Base-by-base conservation (phyloP, 2,888 invertebrate species). In the Hetaerina titia region DNA sequence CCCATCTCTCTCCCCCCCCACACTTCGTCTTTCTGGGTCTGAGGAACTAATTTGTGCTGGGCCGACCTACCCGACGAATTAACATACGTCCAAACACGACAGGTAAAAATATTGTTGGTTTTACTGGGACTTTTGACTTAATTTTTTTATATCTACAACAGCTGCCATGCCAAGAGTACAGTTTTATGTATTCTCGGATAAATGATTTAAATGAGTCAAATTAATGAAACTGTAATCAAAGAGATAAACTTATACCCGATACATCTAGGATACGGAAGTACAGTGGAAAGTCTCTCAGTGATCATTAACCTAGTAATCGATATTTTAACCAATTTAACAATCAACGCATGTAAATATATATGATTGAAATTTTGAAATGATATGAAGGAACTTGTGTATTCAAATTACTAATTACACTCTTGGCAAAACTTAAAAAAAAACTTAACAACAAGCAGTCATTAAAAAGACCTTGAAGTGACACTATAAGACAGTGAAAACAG, bases 61-160 rank as follows among this genome's bases (percentile, higher is more conserved):
- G 13, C 81, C 81, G 81, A 81, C 81, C 81, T 81, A 81, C 81
- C 81, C 81, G 81, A 81, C 81, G 81, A 81, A 81, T 81, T 31
- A 81, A 81, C 81, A 81, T 81, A 31, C n/a, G 25, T 31, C 31
- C 81, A 31, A 81, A 81, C 81, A 81, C 81, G 81, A 81, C 81
- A 81, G 15, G 81, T 31, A 81, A 81, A 81, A 81, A 81, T 81
- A 31, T 31, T 81, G 81, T 31, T 81, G 81, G 81, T 81, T 31
- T 81, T 81, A 9, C 81, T 81, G 81, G 15, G 9, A 31, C 81
- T 81, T 81, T 81, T 69, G 69, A 22, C n/a, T 69, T 69, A 31
- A 15, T 22, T 19, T 81, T 81, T 81, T 81, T 81, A 69, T 13
- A 81, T 81, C 25, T 81, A 81, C 81, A 81, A 81, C 81, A 13